phyloP scores from a whole-genome alignment of 2,113 vertebrate genomes.

The Monopterus albus region DNA sequence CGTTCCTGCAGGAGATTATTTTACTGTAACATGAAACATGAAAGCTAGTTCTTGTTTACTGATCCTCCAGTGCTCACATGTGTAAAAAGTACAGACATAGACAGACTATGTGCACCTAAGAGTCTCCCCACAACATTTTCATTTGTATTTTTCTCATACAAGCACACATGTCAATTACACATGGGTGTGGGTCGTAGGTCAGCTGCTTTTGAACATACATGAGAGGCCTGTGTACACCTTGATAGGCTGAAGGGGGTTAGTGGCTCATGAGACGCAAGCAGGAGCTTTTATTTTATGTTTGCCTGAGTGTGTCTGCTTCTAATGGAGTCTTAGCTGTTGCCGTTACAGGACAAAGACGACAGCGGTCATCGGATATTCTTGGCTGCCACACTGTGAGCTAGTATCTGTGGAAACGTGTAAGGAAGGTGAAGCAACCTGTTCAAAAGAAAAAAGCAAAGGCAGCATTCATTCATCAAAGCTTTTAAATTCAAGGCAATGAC shows the following conservation, averaged over 20 bases:
- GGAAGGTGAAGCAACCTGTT: constrained; percentile 6
- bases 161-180: constrained; percentile 12
- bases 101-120: not conserved
- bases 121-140: constrained; percentile 6
- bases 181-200: constrained; percentile 12
- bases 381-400: not conserved
- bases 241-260: not conserved
- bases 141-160: constrained; percentile 3
- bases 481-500: constrained; percentile 14
- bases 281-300: constrained; percentile 6
- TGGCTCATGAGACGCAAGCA: constrained; percentile 15
- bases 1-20: constrained; percentile 25
- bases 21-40: constrained; percentile 41
- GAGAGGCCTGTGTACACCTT: not conserved
- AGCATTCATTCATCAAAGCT: constrained; percentile 16
- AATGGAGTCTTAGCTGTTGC: constrained; percentile 25
- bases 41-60: constrained; percentile 70
- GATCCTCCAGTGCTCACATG: constrained; percentile 42
- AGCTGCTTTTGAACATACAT: constrained; percentile 23
- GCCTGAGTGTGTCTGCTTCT: constrained; percentile 25
- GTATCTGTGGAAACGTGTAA: not conserved
- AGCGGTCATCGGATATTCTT: constrained; percentile 8
- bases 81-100: not conserved
- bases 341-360: not conserved
- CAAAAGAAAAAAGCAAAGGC: not conserved